Evolutionary conservation across 2,797 vertebrate genomes (phyloP).

Genomic region (Threskiornis aethiopicus): DNA sequence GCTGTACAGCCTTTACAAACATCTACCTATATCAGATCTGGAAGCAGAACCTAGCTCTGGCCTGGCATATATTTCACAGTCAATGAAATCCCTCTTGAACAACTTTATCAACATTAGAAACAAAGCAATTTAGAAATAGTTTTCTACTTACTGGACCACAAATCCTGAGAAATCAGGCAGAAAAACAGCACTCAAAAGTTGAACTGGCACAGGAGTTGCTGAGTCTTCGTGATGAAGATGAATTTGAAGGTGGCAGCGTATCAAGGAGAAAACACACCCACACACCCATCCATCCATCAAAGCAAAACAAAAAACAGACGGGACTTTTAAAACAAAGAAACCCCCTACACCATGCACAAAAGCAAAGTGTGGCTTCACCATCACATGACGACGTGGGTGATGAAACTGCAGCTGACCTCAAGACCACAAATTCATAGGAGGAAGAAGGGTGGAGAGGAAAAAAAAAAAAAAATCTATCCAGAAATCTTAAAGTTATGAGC

Average conservation of each 20-base stretch:
- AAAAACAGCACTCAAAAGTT: neutral
- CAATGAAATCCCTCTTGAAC: neutral
- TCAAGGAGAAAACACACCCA: neutral
- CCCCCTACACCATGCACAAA: neutral
- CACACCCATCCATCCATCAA: rapidly evolving
- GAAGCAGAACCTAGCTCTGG: neutral
- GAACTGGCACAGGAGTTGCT: neutral
- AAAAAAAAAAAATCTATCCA: neutral
- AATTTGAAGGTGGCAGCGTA: neutral
- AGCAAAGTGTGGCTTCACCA: neutral
- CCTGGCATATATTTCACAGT: neutral
- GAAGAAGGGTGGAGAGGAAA: neutral
- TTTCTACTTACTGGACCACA: neutral
- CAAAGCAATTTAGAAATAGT: neutral
- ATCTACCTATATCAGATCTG: neutral
- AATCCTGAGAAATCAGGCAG: neutral
- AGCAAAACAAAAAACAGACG: neutral
- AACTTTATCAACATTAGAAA: neutral
- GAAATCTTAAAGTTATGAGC: neutral
- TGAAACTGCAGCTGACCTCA: rapidly evolving
- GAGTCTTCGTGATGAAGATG: neutral
- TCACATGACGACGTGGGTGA: rapidly evolving
- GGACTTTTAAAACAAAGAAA: neutral
- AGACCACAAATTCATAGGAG: neutral
- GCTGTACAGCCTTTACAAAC: neutral